Conservation (phyloP, 1,140 invertebrate genomes). For the Pseudomyrmex pallidus region DNA sequence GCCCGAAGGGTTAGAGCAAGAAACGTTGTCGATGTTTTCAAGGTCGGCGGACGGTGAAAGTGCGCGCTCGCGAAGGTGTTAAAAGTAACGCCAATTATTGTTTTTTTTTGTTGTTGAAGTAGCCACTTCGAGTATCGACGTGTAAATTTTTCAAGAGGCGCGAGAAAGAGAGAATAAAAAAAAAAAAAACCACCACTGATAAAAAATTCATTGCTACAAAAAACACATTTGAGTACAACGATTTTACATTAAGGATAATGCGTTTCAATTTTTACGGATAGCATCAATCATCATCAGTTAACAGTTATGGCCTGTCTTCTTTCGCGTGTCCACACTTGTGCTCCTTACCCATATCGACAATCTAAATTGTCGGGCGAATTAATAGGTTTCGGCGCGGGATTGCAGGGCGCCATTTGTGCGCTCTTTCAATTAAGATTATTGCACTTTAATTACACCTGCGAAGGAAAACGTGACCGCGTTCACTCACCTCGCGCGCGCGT, state of each 20-base stretch:
- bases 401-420: background rate
- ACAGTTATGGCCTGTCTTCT: too few species aligned
- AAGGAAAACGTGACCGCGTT: constrained; percentile 8
- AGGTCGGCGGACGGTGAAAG: constrained; percentile 43
- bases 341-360: background rate
- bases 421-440: constrained; percentile 17
- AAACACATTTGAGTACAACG: too few species aligned
- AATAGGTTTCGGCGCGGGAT: background rate
- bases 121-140: background rate
- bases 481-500: constrained; percentile 19
- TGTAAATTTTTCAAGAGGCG: background rate
- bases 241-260: too few species aligned
- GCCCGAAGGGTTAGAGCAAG: constrained; percentile 13
- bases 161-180: too few species aligned
- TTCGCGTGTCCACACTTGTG: too few species aligned
- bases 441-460: constrained; percentile 22
- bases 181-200: too few species aligned
- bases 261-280: too few species aligned
- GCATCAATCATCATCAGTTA: too few species aligned
- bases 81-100: background rate
- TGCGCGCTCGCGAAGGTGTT: constrained; percentile 2
- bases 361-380: background rate
- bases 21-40: constrained; percentile 9
- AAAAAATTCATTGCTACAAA: too few species aligned
- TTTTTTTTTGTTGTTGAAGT: background rate